Conservation (phyloP, 1,140 invertebrate species). For the Drosophila ohnishii region DNA sequence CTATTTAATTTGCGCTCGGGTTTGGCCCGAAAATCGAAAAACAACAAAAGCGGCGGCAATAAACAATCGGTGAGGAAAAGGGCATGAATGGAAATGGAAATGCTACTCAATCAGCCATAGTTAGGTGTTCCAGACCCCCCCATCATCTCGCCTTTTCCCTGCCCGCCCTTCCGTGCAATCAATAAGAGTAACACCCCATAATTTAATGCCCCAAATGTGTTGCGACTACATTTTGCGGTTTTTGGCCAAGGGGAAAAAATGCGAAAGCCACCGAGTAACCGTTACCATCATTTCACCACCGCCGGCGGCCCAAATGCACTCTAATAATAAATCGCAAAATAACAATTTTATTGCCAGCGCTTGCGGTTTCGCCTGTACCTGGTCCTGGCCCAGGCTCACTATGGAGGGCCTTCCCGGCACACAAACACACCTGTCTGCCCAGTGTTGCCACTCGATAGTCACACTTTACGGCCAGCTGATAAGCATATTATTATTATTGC, state of each 20-base stretch:
- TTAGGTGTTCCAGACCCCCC: constrained; percentile 8
- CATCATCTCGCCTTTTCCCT: neutral
- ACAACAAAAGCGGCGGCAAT: constrained; percentile 60
- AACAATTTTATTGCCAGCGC: constrained; percentile 76
- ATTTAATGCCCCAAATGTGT: constrained; percentile 77
- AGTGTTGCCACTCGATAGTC: constrained; percentile 56
- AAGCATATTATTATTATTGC: constrained; percentile 80
- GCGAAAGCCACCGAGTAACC: constrained; percentile 22
- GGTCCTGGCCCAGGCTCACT: constrained; percentile 3
- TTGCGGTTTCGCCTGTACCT: constrained; percentile 45
- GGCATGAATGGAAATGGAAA: constrained; percentile 10
- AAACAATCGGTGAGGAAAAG: constrained; percentile 53
- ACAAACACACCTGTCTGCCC: constrained; percentile 20
- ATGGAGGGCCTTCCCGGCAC: neutral
- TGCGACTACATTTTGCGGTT: constrained; percentile 75
- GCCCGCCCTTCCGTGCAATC: constrained; percentile 42
- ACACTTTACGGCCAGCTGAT: constrained; percentile 70
- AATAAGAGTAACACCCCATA: constrained; percentile 80
- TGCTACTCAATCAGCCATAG: constrained; percentile 41
- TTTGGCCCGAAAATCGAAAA: constrained; percentile 62
- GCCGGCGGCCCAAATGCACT: constrained; percentile 74
- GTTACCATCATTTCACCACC: constrained; percentile 29
- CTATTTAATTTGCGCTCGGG: constrained; percentile 66
- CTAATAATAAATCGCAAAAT: constrained; percentile 81
- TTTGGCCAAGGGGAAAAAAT: constrained; percentile 33